Base-by-base conservation (phyloP, 2,888 invertebrate genomes). In the Leptinotarsa haldemani region DNA sequence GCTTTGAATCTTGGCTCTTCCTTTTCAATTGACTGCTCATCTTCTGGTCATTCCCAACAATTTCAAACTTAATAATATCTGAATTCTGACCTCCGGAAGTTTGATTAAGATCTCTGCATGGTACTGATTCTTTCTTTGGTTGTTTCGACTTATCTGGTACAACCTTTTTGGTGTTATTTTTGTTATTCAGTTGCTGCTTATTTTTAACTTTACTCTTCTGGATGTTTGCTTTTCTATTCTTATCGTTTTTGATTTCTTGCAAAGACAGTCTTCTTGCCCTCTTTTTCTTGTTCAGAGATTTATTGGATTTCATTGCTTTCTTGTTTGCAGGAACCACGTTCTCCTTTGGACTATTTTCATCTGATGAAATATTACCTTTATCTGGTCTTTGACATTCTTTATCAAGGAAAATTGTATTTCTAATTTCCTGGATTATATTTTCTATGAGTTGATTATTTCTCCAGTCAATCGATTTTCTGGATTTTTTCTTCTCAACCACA, bases 391-490 rank as follows among this genome's bases (percentile, higher is more conserved):
- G 18, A 53, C 56, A 13, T 22, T 68, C 40, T 12, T 46, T 56
- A 20, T 46, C 15, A 7, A 69, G 72, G 40, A 75, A 72, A n/a
- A 75, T 63, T 4, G 75, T 72, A 30, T 72, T 75, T 48, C 66
- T 70, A 13, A 75, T 48, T 69, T 75, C 75, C 66, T 68, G 63
- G 12, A 75, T 70, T 1, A 75, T 75, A 30, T 66, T 69, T 75
- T 75, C 70, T n/a, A 75, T 75, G 1, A 75, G 67, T 30, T 74
- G 46, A 48, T 71, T 69, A 22, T 71, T 71, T 13, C 69, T 52
- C 74, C 71, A 74, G n/a, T 69, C 20, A 2, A 74, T 15, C 5
- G 50, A 4, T 20, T 25, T 70, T 53, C 67, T 67, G 13, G 56
- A 13, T 46, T 58, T 56, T 20, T 68, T 68, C 5, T 53, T 68